These are phyloP conservation scores for Nipponia nippon DNA, from an alignment of 2,113 vertebrate species.

Conservation along the genomic window DNA sequence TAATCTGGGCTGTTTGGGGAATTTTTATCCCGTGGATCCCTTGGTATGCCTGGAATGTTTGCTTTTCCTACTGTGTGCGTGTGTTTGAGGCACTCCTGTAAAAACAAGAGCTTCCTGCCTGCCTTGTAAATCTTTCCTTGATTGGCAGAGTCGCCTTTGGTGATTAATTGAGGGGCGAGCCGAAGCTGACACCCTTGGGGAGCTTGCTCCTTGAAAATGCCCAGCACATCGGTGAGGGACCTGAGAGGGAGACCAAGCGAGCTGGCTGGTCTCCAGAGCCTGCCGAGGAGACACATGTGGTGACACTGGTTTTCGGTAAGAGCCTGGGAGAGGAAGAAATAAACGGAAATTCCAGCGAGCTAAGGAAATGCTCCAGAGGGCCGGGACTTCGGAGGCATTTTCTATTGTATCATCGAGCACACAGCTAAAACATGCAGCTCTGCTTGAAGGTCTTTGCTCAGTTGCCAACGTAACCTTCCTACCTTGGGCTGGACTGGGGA, in stretches of 20 bases:
- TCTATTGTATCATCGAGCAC: not conserved
- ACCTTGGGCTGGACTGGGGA: not conserved
- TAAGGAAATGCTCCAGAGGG: slow-evolving; percentile 49
- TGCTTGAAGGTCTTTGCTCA: fast-evolving
- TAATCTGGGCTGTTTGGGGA: slow-evolving; percentile 58
- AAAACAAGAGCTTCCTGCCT: slow-evolving; percentile 63
- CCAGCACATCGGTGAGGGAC: not conserved
- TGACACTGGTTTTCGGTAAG: not conserved
- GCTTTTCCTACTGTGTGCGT: slow-evolving; percentile 63
- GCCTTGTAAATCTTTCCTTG: slow-evolving; percentile 48
- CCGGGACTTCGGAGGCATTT: not conserved
- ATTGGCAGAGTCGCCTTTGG: slow-evolving; percentile 21
- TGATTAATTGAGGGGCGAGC: slow-evolving; percentile 5
- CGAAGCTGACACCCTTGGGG: not conserved
- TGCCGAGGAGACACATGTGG: not conserved
- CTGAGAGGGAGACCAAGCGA: not conserved
- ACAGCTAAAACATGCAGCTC: not conserved
- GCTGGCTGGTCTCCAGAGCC: not conserved
- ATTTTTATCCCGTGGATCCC: slow-evolving; percentile 50
- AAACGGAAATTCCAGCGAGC: slow-evolving; percentile 50
- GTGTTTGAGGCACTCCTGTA: slow-evolving; percentile 43
- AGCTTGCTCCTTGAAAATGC: not conserved
- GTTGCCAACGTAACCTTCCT: not conserved
- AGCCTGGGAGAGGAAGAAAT: slow-evolving; percentile 57
- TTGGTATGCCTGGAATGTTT: slow-evolving; percentile 68